phyloP scores from a whole-genome alignment of 2,888 invertebrate species.

The Cyaniris semiargus region DNA sequence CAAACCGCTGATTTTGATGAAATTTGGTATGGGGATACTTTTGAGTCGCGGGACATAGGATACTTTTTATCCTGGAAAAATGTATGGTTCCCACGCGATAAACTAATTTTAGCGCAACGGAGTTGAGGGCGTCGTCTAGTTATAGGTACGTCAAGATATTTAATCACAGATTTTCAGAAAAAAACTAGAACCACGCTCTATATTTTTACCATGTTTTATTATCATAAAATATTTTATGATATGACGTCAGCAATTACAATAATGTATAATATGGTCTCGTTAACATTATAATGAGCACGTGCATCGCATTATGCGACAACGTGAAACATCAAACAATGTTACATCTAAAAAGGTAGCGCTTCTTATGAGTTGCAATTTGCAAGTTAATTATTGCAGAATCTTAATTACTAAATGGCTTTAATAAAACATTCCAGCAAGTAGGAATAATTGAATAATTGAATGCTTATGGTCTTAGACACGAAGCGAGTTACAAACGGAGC shows the following conservation, averaged over 20 bases:
- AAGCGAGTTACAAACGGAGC: too few species aligned
- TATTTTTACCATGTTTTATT: not conserved
- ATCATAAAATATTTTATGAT: not conserved
- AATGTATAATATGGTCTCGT: not conserved
- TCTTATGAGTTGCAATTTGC: constrained; percentile 7
- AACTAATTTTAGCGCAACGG: too few species aligned
- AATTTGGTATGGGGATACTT: too few species aligned
- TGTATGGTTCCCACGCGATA: too few species aligned
- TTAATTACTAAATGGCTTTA: not conserved
- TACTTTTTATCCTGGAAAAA: too few species aligned
- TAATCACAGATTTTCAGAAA: too few species aligned
- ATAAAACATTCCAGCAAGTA: constrained; percentile 1
- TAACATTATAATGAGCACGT: constrained; percentile 24
- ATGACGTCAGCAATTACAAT: not conserved
- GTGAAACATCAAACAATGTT: constrained; percentile 8
- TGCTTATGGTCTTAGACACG: not conserved
- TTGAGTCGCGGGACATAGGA: too few species aligned
- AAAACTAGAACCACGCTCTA: too few species aligned
- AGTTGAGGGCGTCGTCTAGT: too few species aligned
- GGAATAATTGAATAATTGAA: not conserved
- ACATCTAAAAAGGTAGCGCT: constrained; percentile 20
- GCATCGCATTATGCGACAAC: constrained; percentile 7
- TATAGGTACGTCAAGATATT: too few species aligned
- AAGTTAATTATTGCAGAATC: constrained; percentile 8
- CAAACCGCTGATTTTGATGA: too few species aligned